Evolutionary conservation across 2,888 invertebrate species (phyloP).

Genomic region (Drosophila hamatofila): DNA sequence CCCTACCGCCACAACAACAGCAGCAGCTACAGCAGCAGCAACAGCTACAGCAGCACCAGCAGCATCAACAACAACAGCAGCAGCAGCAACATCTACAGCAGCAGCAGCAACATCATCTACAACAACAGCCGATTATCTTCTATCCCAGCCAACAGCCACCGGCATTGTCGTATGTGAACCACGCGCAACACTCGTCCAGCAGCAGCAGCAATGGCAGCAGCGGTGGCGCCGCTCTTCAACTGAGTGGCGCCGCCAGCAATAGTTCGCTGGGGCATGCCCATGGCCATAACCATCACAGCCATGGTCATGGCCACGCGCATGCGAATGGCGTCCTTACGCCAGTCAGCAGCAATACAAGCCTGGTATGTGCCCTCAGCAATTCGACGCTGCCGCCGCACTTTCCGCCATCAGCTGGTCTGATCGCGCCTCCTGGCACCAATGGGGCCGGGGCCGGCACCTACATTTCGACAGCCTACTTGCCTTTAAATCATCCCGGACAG

Average conservation of each 20-base stretch:
- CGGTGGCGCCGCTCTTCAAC: constrained; percentile 65
- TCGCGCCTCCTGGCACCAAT: constrained; percentile 44
- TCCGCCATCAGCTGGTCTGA: constrained; percentile 69
- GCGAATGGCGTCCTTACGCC: constrained; percentile 53
- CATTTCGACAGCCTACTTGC: constrained; percentile 52
- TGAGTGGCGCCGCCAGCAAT: constrained; percentile 74
- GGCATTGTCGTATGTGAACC: constrained; percentile 41
- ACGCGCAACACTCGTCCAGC: constrained; percentile 53
- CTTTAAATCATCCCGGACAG: constrained; percentile 43
- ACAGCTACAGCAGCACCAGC: constrained; percentile 55
- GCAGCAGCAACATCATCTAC: constrained; percentile 44
- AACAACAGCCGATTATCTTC: constrained; percentile 50
- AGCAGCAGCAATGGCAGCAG: constrained; percentile 65
- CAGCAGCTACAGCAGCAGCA: constrained; percentile 49
- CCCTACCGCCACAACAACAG: constrained; percentile 51
- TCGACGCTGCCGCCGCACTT: constrained; percentile 53
- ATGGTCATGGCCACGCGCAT: constrained; percentile 41
- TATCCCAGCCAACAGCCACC: constrained; percentile 49
- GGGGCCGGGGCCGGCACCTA: constrained; percentile 33
- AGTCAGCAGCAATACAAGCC: constrained; percentile 46
- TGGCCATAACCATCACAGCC: constrained; percentile 45
- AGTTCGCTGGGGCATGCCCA: constrained; percentile 57
- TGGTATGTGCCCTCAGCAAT: constrained; percentile 58
- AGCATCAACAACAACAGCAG: constrained; percentile 47
- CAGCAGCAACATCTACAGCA: constrained; percentile 42